A percentile compares a stretch with the other conserved stretches of the same genome.
These are phyloP conservation scores for Oscheius onirici DNA, from an alignment of 2,888 invertebrate genomes.

Conservation along the genomic window DNA sequence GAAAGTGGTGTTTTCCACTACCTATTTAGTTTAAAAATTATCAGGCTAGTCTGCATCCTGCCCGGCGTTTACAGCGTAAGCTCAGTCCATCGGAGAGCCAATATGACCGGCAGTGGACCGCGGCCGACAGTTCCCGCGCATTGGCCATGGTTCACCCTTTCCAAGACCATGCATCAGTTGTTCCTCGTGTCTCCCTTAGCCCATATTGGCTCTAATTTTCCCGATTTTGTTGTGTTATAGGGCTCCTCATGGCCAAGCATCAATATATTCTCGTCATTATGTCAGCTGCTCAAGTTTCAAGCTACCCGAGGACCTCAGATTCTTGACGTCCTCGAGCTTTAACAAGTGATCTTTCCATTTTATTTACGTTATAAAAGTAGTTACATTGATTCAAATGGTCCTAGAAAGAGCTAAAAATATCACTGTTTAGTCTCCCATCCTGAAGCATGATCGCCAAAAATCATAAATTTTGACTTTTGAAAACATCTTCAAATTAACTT, in stretches of 20 bases:
- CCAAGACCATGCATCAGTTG: not conserved
- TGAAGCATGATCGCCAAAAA: too few species aligned
- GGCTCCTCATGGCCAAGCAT: not conserved
- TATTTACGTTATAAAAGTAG: too few species aligned
- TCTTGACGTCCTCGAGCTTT: not conserved
- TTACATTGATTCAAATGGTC: too few species aligned
- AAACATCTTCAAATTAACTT: too few species aligned
- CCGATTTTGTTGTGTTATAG: not conserved
- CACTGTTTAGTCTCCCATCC: too few species aligned
- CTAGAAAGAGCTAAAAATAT: too few species aligned
- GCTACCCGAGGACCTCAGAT: not conserved
- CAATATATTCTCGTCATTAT: not conserved
- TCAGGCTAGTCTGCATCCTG: not conserved
- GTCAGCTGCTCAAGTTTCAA: not conserved
- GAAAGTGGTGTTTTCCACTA: not conserved
- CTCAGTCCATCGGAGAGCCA: conserved; percentile 15
- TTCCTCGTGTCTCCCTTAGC: not conserved
- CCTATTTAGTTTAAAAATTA: not conserved
- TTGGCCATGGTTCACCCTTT: not conserved
- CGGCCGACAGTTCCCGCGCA: conserved; percentile 13
- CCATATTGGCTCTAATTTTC: not conserved
- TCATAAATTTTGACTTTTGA: too few species aligned
- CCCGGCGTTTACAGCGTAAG: conserved; percentile 20
- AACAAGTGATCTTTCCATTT: too few species aligned
- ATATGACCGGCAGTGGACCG: not conserved